Percentiles rank a stretch among this genome's conserved stretches.
Conservation (phyloP, 2,113 vertebrate genomes). For the Podarcis raffonei region DNA sequence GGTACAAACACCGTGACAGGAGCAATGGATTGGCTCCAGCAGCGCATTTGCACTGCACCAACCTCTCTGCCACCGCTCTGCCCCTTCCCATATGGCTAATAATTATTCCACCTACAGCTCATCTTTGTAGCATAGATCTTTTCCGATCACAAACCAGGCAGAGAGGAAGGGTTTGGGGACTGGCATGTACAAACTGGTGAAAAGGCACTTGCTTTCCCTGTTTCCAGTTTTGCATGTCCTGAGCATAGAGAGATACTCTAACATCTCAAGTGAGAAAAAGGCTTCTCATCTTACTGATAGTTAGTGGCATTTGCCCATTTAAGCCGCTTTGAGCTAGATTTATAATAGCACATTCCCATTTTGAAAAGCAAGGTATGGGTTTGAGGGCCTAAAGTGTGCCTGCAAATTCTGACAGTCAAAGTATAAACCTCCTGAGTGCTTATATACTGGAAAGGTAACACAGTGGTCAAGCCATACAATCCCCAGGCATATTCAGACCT, state of each 20-base stretch:
- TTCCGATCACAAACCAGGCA: no score
- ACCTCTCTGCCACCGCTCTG: no score
- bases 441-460: not conserved
- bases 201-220: not conserved
- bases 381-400: not conserved
- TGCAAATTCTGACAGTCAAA: not conserved
- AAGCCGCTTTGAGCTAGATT: not conserved
- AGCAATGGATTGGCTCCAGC: no score
- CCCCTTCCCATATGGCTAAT: no score
- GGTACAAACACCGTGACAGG: no score
- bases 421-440: not conserved
- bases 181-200: not conserved
- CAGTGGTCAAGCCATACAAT: not conserved
- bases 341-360: not conserved
- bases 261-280: not conserved
- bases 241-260: not conserved
- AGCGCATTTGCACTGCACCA: no score
- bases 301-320: not conserved
- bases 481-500: not conserved
- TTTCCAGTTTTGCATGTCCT: not conserved
- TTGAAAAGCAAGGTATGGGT: not conserved
- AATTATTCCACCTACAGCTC: no score
- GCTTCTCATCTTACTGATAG: not conserved
- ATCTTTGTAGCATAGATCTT: not conserved
- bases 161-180: not conserved